Evolutionary conservation across 2,113 vertebrate species (phyloP).

Genomic region (Hydrochoerus hydrochaeris): DNA sequence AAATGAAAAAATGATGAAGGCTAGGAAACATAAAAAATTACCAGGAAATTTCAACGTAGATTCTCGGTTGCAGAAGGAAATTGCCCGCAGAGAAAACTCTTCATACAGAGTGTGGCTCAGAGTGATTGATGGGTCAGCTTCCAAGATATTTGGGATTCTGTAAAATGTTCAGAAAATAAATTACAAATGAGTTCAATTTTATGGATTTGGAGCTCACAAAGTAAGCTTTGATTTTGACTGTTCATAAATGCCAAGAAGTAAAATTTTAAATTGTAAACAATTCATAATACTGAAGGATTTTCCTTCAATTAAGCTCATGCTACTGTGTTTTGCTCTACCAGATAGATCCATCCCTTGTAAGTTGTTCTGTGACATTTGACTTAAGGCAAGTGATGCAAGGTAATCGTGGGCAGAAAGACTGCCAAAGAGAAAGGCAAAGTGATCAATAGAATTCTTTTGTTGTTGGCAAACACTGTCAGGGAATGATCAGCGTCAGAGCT

Average conservation of each 20-base stretch:
- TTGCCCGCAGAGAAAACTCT: slow-evolving; percentile 68
- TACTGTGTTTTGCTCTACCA: slow-evolving; percentile 73
- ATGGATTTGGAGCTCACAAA: slow-evolving; percentile 63
- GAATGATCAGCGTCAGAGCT: slow-evolving; percentile 85
- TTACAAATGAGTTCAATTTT: slow-evolving; percentile 75
- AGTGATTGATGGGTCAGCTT: slow-evolving; percentile 76
- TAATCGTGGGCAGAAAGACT: slow-evolving; percentile 80
- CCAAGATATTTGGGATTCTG: slow-evolving; percentile 61
- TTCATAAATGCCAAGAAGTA: slow-evolving; percentile 74
- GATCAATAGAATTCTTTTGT: slow-evolving; percentile 87
- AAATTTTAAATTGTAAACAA: slow-evolving; percentile 72
- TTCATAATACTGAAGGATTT: slow-evolving; percentile 72
- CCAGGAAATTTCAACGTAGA: slow-evolving; percentile 76
- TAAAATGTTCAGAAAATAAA: slow-evolving; percentile 66
- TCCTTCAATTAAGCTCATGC: slow-evolving; percentile 74
- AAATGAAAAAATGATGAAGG: slow-evolving; percentile 73
- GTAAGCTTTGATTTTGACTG: slow-evolving; percentile 71
- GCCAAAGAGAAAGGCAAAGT: slow-evolving; percentile 81
- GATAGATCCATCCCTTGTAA: slow-evolving; percentile 78
- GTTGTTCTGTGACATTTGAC: slow-evolving; percentile 81
- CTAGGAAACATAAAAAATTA: slow-evolving; percentile 77
- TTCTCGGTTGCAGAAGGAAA: slow-evolving; percentile 54
- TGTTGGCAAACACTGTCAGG: slow-evolving; percentile 87
- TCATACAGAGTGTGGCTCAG: slow-evolving; percentile 59
- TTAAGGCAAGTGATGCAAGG: slow-evolving; percentile 80